These are phyloP conservation scores for Coenonympha arcania DNA, from an alignment of 2,888 invertebrate species.

Conservation along the genomic window DNA sequence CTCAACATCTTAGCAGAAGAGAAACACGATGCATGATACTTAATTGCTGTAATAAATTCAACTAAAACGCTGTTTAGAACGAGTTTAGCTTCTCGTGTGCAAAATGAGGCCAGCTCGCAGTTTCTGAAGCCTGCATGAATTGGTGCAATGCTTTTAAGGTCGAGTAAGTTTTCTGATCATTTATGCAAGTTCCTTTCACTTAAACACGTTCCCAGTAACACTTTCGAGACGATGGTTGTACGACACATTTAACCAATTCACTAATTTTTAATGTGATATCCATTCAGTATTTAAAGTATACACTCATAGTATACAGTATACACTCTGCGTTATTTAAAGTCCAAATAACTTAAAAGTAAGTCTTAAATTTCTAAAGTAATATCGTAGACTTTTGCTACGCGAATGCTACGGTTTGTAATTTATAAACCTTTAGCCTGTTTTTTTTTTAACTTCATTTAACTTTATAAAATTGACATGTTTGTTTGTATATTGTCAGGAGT, in stretches of 20 bases:
- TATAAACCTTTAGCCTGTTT: too few species aligned
- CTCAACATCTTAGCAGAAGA: background rate
- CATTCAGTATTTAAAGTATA: too few species aligned
- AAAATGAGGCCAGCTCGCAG: slow-evolving; percentile 39
- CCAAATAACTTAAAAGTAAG: too few species aligned
- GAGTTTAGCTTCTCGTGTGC: slow-evolving; percentile 32
- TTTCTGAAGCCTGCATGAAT: slow-evolving; percentile 37
- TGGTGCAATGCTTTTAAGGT: slow-evolving; percentile 49
- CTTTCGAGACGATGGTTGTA: slow-evolving; percentile 8
- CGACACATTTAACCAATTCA: background rate
- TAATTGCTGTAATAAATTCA: slow-evolving; percentile 23
- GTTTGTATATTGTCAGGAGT: too few species aligned
- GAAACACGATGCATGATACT: slow-evolving; percentile 10
- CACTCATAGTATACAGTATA: too few species aligned
- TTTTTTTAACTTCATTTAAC: too few species aligned
- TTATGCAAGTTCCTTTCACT: slow-evolving; percentile 40
- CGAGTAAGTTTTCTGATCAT: slow-evolving; percentile 47
- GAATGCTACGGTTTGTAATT: too few species aligned
- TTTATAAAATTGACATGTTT: too few species aligned
- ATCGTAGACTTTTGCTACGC: too few species aligned
- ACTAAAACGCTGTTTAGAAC: slow-evolving; percentile 23
- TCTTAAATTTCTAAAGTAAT: too few species aligned
- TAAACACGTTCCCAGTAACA: slow-evolving; percentile 40
- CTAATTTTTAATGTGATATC: background rate
- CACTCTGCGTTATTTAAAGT: too few species aligned